Base-by-base conservation (phyloP, 2,797 vertebrate species). In the Buphagus erythrorhynchus region DNA sequence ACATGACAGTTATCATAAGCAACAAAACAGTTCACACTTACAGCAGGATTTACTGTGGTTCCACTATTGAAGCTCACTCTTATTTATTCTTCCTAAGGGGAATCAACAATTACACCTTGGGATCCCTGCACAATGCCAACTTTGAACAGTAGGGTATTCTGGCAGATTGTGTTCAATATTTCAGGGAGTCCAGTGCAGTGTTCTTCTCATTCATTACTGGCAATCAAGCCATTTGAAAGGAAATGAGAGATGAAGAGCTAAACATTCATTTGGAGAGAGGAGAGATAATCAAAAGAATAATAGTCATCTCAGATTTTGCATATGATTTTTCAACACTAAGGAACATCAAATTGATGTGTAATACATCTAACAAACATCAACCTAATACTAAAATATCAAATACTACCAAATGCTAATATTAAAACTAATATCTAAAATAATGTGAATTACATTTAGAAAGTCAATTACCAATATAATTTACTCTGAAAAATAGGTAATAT, bases 211-310 rank as follows among this genome's bases (percentile, higher is more conserved):
- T 95, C 89, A 93, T 81, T 90, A 94, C 62, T 63, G 43, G 66
- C 69, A 95, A 95, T 96, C 82, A 96, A 94, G 82, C 14, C 69
- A 83, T 91, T 94, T 96, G 82, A 91, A 96, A 94, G 66, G 69
- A 90, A 96, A 93, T 81, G n/a, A 93, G 76, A 92, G 43, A 78
- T 86, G 79, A 84, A 73, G 62, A 96, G 69, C 79, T 94, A 94
- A 97, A 90, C 66, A 90, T 42, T 91, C 66, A 91, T 95, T 93
- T 90, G 76, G 40, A 91, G 43, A 92, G 46, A 83, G 72, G 35
- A 62, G 33, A 81, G 36, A 80, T 62, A 89, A 86, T 83, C 62
- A 94, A 74, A 82, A 81, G 54, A 88, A 90, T 59, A 78, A 45
- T 49, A 91, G 28, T 38, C 55, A 20, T 54, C 81, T 88, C 58